Percentiles rank a stretch among this genome's conserved stretches.
Conservation (phyloP, 2,888 invertebrate genomes). For the Tenthredo amoena region DNA sequence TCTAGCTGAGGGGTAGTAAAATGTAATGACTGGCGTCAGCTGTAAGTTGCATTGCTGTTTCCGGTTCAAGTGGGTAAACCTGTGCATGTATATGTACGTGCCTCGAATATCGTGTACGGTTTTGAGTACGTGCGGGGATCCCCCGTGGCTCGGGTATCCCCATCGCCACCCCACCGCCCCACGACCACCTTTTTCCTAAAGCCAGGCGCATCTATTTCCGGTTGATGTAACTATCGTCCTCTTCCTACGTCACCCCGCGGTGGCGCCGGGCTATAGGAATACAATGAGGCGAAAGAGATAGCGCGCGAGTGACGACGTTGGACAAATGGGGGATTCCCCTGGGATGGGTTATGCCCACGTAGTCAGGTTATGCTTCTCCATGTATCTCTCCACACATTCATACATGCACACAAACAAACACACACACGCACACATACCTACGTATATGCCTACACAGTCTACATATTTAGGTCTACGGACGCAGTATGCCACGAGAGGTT, state of each 20-base stretch:
- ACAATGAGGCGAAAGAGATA: slow-evolving; percentile 53
- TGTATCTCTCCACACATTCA: background rate
- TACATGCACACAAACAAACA: background rate
- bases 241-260: slow-evolving; percentile 45
- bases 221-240: slow-evolving; percentile 49
- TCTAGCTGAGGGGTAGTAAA: slow-evolving; percentile 44
- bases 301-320: slow-evolving; percentile 50
- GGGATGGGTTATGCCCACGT: slow-evolving; percentile 43
- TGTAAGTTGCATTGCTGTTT: slow-evolving; percentile 52
- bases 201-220: slow-evolving; percentile 52
- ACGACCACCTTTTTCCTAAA: slow-evolving; percentile 39
- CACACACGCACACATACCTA: background rate
- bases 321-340: slow-evolving; percentile 42
- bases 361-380: slow-evolving; percentile 38
- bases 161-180: background rate
- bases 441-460: background rate
- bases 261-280: slow-evolving; percentile 45
- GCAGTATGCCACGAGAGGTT: slow-evolving; percentile 29
- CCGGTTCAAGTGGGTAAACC: slow-evolving; percentile 45
- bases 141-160: slow-evolving; percentile 23
- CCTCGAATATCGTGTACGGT: slow-evolving; percentile 41
- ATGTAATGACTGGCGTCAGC: slow-evolving; percentile 53
- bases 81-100: slow-evolving; percentile 46
- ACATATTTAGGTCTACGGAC: background rate
- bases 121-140: slow-evolving; percentile 43